Conservation (phyloP, 2,113 vertebrate species). For the Pteropus alecto region DNA sequence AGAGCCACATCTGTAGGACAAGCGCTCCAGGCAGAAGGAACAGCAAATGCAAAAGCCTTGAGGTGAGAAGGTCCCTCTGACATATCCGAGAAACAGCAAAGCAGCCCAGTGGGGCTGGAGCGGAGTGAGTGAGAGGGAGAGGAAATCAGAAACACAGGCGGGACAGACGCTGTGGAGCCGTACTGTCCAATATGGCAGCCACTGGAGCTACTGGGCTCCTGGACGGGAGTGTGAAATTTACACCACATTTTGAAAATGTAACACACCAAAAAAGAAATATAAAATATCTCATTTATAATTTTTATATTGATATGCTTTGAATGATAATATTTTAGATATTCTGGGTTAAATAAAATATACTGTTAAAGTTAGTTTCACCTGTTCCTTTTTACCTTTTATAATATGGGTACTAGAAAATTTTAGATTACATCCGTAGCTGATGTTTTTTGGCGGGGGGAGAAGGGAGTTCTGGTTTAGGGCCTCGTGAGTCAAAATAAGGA, state of each 20-base stretch:
- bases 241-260: background rate
- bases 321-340: background rate
- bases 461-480: background rate
- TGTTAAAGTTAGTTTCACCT: background rate
- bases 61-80: background rate
- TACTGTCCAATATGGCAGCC: background rate
- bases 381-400: background rate
- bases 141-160: background rate
- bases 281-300: background rate
- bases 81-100: background rate
- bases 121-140: background rate
- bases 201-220: rapidly evolving
- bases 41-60: background rate
- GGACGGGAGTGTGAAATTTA: background rate
- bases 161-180: rapidly evolving
- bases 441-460: background rate
- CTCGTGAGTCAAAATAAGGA: background rate
- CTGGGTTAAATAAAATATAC: background rate
- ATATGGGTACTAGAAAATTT: background rate
- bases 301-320: background rate
- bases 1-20: background rate
- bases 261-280: background rate
- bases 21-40: background rate
- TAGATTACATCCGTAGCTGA: background rate
- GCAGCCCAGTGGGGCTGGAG: background rate